Evolutionary conservation across 2,797 vertebrate genomes (phyloP), one percentile per base, ranked within the genome.

Genomic region (Neosalanx taihuensis): DNA sequence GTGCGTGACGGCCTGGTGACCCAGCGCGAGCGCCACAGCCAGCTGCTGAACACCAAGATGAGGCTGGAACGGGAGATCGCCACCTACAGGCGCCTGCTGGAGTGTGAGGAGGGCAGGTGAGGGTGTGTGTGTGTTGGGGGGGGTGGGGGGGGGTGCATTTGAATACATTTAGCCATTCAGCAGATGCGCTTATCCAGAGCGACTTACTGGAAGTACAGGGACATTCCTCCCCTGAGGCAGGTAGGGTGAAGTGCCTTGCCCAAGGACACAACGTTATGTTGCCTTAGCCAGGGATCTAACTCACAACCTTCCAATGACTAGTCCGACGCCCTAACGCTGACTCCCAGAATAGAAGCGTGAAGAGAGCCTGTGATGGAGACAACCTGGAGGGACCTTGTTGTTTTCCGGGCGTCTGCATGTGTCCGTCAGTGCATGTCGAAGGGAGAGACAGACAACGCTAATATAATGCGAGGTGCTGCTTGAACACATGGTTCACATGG

Each of bases 41-140:
- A 92, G 81, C 94, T 99, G 65, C 94, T 99, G 79, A 95, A 98
- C 91, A 95, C 96, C 0, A 97, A 97, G 84, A 96, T 98, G 95
- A 94, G 91, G 74, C 92, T 99, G 76, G 97, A 99, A 84, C 91
- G 93, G 29, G 97, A 99, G 87, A 98, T 99, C 15, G 73, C 93
- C 0, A 96, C 94, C 0, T 99, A 99, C n/a, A 92, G 97, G 63
- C 94, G 85, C 26, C 92, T 99, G 57, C 87, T 99, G 62, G 97
- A 99, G 71, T 89, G 90, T 3, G 97, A 99, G 70, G 97, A 99
- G 87, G 93, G 89, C 91, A 96, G 97, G 97, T 98, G 90, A 84
- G 88, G 49, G 20, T 3, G 41, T 41, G 37, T 3, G 37, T 41
- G 2, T 13, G 10, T 41, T 41, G 37, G 15, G 1, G n/a, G 35